Base-by-base conservation (phyloP, 2,113 vertebrate genomes). In the Bucco capensis region DNA sequence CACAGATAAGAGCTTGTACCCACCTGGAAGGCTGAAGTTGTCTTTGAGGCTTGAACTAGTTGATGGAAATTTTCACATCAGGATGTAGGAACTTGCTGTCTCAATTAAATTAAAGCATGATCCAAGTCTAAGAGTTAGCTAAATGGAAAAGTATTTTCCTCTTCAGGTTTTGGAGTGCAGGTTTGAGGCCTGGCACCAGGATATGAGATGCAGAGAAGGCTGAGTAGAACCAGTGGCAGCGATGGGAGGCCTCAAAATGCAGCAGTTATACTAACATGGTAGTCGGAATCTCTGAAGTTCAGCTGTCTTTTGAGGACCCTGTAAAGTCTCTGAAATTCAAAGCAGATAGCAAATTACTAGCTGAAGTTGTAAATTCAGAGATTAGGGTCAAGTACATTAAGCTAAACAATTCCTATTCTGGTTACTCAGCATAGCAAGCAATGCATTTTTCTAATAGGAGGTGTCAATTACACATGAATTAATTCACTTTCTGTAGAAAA, bases 21-120 rank as follows among this genome's bases (percentile, higher is more conserved):
- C 8, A 3, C 53, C 42, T 54, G 49, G 42, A 64, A 53, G 53
- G 64, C 37, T 76, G 31, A 64, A 67, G 31, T 54, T 61, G 30
- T 35, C 83, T 76, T 86, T 89, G 77, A 77, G 86, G 70, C 78
- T 95, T 91, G 62, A 57, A 64, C 57, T 79, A 30, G 51, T 66
- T 72, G 78, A 91, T 66, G 65, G 76, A 85, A 80, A 77, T 44
- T 49, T 21, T 61, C 70, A 30, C 14, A 37, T 76, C 24, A 65
- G 22, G 65, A 57, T 57, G 42, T 54, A 83, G 54, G 70, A 83
- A 46, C 28, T 80, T 73, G 33, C 25, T 91, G 8, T 84, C 80
- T 95, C 73, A 21, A 14, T 86, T 85, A 89, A 91, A 49, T 77
- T 65, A 57, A 23, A 87, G 46, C 60, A 23, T 83, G 85, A 87